phyloP scores from a whole-genome alignment of 2,888 invertebrate genomes.

The Drosophila imparisetae region DNA sequence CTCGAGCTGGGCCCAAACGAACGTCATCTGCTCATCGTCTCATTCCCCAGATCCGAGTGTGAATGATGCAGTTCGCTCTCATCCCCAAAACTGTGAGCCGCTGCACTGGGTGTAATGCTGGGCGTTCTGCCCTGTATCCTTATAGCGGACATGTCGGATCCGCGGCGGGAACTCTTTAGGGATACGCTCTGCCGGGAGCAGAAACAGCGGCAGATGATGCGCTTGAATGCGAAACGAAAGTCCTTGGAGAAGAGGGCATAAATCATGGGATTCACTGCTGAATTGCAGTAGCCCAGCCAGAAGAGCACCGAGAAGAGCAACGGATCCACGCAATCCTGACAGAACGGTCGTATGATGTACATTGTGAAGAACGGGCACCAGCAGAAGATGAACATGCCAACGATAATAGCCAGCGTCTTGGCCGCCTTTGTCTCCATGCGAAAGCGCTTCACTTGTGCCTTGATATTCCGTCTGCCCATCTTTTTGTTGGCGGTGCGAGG shows the following conservation, averaged over 20 bases:
- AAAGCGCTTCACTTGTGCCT: conserved; percentile 95
- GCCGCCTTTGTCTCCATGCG: conserved; percentile 98
- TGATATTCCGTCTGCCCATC: conserved; percentile 95
- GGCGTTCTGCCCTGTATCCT: conserved; percentile 85
- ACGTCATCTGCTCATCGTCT: conserved; percentile 86
- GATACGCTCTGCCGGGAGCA: conserved; percentile 86
- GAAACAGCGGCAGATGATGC: conserved; percentile 94
- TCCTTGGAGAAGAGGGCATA: conserved; percentile 98
- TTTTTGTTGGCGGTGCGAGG: conserved; percentile 84
- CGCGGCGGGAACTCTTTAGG: conserved; percentile 85
- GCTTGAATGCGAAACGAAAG: conserved; percentile 97
- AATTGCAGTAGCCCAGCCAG: conserved; percentile 99
- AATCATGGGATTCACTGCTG: conserved; percentile 97
- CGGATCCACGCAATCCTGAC: conserved; percentile 92
- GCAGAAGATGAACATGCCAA: conserved; percentile 98
- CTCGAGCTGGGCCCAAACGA: conserved; percentile 84
- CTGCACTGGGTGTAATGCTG: conserved; percentile 86
- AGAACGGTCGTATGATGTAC: conserved; percentile 95
- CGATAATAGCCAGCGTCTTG: conserved; percentile 97
- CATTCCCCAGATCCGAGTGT: conserved; percentile 83
- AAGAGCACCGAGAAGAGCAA: conserved; percentile 95
- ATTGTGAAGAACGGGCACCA: conserved; percentile 99
- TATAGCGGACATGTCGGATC: conserved; percentile 87
- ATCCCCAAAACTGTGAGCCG: conserved; percentile 86
- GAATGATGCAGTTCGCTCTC: conserved; percentile 86